Evolutionary conservation across 2,113 vertebrate genomes (phyloP).

Genomic region (Centropus unirufus): DNA sequence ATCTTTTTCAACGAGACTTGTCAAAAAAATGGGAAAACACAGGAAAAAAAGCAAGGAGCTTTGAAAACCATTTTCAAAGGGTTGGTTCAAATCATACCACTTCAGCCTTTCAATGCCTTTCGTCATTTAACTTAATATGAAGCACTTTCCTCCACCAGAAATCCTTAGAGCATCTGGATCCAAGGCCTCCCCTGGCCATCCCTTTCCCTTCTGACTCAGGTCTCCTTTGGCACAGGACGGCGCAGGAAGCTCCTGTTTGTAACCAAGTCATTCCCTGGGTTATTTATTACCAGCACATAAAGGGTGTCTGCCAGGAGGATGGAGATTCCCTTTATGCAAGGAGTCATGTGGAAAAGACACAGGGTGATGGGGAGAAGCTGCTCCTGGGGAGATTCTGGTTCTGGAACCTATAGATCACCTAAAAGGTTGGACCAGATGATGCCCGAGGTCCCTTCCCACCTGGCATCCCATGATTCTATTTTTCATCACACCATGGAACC

Average conservation of each 20-base stretch:
- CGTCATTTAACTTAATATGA: not conserved
- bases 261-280: not conserved
- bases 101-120: not conserved
- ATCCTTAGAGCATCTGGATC: not conserved
- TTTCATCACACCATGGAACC: not conserved
- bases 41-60: not conserved
- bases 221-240: not conserved
- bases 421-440: too few relatives aligned
- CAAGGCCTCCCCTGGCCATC: not conserved
- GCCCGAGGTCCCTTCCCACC: too few relatives aligned
- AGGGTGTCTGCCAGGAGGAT: too few relatives aligned
- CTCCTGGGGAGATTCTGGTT: too few relatives aligned
- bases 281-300: not conserved
- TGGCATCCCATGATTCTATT: too few relatives aligned
- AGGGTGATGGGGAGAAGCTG: too few relatives aligned
- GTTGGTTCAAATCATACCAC: not conserved
- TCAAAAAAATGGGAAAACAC: not conserved
- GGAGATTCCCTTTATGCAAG: too few relatives aligned
- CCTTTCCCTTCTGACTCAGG: not conserved
- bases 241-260: not conserved
- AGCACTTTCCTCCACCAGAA: slow-evolving; percentile 2
- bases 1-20: not conserved
- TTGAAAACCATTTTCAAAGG: not conserved
- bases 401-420: too few relatives aligned
- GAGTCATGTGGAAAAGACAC: too few relatives aligned